These are phyloP conservation scores for Bufotes viridis DNA, from an alignment of 2,797 vertebrate species.

Conservation along the genomic window DNA sequence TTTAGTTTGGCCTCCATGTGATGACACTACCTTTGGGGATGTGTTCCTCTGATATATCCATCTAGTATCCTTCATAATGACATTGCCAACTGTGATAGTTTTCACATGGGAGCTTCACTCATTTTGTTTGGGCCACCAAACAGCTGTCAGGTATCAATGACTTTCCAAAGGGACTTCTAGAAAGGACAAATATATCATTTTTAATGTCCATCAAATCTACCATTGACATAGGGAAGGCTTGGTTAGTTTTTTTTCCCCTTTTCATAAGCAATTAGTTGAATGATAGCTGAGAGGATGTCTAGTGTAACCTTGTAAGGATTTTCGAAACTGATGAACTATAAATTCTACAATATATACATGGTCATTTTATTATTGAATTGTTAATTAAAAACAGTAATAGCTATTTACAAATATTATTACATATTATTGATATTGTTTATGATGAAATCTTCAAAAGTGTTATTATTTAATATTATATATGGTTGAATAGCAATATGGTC, in stretches of 20 bases:
- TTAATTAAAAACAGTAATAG: not conserved
- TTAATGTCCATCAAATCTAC: slow-evolving; percentile 33
- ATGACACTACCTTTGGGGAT: slow-evolving; percentile 50
- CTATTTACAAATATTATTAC: not conserved
- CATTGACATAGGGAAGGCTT: not conserved
- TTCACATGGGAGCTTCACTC: slow-evolving; percentile 47
- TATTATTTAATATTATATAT: too few species aligned
- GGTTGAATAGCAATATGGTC: too few species aligned
- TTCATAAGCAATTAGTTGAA: slow-evolving; percentile 26
- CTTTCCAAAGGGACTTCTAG: slow-evolving; percentile 44
- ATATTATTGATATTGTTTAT: not conserved
- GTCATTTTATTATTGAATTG: not conserved
- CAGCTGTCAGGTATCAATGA: slow-evolving; percentile 61
- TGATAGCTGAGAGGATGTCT: not conserved
- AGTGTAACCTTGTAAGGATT: slow-evolving; percentile 3
- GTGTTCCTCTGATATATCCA: slow-evolving; percentile 33
- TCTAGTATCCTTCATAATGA: slow-evolving; percentile 41
- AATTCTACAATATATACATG: not conserved
- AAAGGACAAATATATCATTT: slow-evolving; percentile 46
- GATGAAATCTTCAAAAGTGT: too few species aligned
- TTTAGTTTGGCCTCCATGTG: slow-evolving; percentile 31
- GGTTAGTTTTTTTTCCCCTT: not conserved
- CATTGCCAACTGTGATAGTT: slow-evolving; percentile 56
- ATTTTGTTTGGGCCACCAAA: slow-evolving; percentile 57
- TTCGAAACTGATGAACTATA: not conserved